Conservation (phyloP, 2,888 invertebrate genomes). For the Apamea sordens region DNA sequence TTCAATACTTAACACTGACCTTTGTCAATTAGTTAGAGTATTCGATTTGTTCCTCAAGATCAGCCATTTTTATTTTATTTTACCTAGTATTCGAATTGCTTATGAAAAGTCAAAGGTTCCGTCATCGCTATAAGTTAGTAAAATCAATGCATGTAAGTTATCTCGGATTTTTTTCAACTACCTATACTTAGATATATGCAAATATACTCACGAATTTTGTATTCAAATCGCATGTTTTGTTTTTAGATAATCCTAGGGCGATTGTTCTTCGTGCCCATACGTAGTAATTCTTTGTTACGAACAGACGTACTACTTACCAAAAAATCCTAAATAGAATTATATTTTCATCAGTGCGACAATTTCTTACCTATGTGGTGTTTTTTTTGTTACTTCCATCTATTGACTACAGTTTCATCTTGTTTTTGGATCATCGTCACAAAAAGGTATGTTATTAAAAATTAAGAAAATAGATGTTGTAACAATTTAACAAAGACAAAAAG, state of each 20-base stretch:
- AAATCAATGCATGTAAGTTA: neutral
- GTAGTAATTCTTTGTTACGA: slow-evolving; percentile 8
- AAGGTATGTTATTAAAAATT: slow-evolving; percentile 21
- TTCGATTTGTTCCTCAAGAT: slow-evolving; percentile 72
- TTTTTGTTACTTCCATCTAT: neutral
- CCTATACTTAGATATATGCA: neutral
- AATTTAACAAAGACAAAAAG: neutral
- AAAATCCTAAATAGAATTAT: neutral
- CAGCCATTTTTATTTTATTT: slow-evolving; percentile 48
- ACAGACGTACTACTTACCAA: slow-evolving; percentile 28
- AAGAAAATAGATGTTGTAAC: neutral
- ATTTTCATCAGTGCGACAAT: neutral
- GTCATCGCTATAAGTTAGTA: neutral
- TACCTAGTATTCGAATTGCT: slow-evolving; percentile 6
- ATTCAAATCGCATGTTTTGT: slow-evolving; percentile 42
- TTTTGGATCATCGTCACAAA: neutral
- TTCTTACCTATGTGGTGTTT: neutral
- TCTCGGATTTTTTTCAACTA: neutral
- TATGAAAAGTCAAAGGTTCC: slow-evolving; percentile 10
- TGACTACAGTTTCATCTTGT: neutral
- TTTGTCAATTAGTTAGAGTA: slow-evolving; percentile 81
- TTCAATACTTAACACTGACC: slow-evolving; percentile 80
- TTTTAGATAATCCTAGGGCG: slow-evolving; percentile 6
- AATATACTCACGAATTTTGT: slow-evolving; percentile 39
- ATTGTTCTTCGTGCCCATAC: slow-evolving; percentile 9